phyloP scores from a whole-genome alignment of 2,113 vertebrate species.

The Ornithorhynchus anatinus region DNA sequence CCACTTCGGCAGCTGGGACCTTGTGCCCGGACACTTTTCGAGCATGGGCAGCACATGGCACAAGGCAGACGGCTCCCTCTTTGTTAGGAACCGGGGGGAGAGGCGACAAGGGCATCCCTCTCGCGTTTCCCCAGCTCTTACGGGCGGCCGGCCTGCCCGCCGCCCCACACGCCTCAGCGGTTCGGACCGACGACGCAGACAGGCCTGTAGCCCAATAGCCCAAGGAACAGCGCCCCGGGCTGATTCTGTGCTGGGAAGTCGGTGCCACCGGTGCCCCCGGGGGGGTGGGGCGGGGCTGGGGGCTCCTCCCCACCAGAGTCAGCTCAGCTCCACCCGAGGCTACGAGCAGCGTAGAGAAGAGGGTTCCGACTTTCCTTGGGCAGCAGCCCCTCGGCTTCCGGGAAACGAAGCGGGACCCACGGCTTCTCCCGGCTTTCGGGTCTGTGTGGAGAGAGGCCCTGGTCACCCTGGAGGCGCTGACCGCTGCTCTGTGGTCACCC shows the following conservation, averaged over 20 bases:
- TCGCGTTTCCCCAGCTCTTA: background rate
- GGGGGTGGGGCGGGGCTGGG: fast-evolving
- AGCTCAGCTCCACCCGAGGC: background rate
- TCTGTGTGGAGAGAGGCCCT: background rate
- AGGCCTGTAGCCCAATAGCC: background rate
- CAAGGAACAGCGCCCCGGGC: background rate
- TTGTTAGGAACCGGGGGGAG: too few species aligned
- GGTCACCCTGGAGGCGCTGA: slow-evolving; percentile 3
- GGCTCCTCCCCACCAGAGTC: slow-evolving; percentile 5
- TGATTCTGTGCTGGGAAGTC: background rate
- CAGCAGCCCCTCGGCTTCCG: slow-evolving; percentile 16
- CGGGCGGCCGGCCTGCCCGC: background rate
- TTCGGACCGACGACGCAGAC: background rate
- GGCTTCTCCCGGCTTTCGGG: slow-evolving; percentile 13
- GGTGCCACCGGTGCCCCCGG: background rate
- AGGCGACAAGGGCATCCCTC: background rate
- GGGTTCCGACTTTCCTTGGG: slow-evolving; percentile 69
- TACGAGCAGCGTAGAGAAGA: slow-evolving; percentile 54
- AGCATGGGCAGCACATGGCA: too few species aligned
- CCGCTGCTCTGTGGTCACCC: slow-evolving; percentile 55
- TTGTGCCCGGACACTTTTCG: too few species aligned
- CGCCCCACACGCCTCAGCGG: background rate
- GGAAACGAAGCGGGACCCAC: background rate
- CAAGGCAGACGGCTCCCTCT: too few species aligned
- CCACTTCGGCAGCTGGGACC: too few species aligned